Evolutionary conservation across 2,113 vertebrate genomes (phyloP), one percentile per base, ranked within the genome.

Genomic region (Toxostoma redivivum): DNA sequence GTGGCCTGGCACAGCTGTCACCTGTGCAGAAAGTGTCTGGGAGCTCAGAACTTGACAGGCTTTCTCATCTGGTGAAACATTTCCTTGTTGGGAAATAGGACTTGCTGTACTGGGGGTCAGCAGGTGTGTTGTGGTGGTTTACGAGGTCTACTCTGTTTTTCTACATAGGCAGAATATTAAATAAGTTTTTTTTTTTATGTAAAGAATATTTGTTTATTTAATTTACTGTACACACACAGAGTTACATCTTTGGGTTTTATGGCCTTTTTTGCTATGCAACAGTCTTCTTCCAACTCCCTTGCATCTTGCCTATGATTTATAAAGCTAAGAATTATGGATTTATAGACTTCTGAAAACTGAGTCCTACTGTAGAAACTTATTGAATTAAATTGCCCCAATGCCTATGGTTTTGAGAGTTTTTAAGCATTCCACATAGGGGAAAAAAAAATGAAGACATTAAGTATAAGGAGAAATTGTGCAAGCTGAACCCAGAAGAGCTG

Each of bases 381-480:
- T 66, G 83, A 92, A 88, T 81, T 90, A 92, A 88, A 93, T 85
- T 95, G 38, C 42, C 31, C 23, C 6, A 11, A 4, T 28, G 50
- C 22, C 54, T 72, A 47, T 70, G 54, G 33, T 79, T 84, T 53
- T 76, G 60, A 64, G 71, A 83, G 61, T 77, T 78, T 90, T 81
- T 73, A 90, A 92, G 74, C 69, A 61, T 92, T 87, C 30, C 45
- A 37, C 19, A 31, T 3, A 15, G 19, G 8, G 3, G 1, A 12
- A 3, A 15, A 30, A 65, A 57, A 53, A 42, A 56, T 16, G 25
- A 56, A 31, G 60, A 45, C 15, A 27, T 81, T 70, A 90, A 83
- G 37, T 79, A 73, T 79, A 73, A 88, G 70, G 80, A 92, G 53
- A 92, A 89, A 67, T 82, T 96, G 82, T 30, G 5, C 50, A 92